A percentile compares a stretch with the other conserved stretches of the same genome.
Evolutionary conservation across 2,113 vertebrate species (phyloP).

Genomic region (Himantopus leucocephalus): DNA sequence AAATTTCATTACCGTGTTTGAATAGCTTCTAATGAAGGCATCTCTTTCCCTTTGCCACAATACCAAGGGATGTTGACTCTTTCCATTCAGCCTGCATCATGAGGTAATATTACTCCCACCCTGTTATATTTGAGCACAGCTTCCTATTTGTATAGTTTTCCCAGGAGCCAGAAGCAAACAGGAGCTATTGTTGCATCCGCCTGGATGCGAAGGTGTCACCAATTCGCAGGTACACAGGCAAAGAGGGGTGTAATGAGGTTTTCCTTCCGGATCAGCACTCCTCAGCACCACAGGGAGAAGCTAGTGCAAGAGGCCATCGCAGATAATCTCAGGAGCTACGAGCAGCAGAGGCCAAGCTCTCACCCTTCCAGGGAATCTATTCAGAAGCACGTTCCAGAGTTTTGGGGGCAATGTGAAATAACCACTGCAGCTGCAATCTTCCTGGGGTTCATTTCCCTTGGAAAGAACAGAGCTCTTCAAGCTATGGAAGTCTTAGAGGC

Average conservation of each 20-base stretch:
- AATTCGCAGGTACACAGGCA: not conserved
- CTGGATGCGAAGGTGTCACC: not conserved
- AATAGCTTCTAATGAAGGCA: not conserved
- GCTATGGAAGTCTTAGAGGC: not conserved
- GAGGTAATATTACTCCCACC: not conserved
- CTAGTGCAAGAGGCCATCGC: not conserved
- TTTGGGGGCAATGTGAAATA: not conserved
- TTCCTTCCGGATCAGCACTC: not conserved
- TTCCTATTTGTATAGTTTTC: not conserved
- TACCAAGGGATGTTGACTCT: not conserved
- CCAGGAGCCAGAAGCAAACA: not conserved
- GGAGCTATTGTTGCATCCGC: not conserved
- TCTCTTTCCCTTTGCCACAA: not conserved
- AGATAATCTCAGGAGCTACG: not conserved
- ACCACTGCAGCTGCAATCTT: not conserved
- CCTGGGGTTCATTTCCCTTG: not conserved
- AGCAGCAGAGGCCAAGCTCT: not conserved
- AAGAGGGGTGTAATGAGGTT: not conserved
- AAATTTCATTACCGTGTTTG: not conserved
- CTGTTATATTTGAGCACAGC: not conserved
- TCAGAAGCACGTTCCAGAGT: not conserved
- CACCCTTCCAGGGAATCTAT: not conserved
- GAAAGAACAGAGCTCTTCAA: not conserved
- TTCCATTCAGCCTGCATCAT: not conserved
- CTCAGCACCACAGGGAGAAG: not conserved